Percentiles rank a stretch among this genome's conserved stretches.
These are phyloP conservation scores for Clivina fossor DNA, from an alignment of 2,888 invertebrate genomes.

Conservation along the genomic window DNA sequence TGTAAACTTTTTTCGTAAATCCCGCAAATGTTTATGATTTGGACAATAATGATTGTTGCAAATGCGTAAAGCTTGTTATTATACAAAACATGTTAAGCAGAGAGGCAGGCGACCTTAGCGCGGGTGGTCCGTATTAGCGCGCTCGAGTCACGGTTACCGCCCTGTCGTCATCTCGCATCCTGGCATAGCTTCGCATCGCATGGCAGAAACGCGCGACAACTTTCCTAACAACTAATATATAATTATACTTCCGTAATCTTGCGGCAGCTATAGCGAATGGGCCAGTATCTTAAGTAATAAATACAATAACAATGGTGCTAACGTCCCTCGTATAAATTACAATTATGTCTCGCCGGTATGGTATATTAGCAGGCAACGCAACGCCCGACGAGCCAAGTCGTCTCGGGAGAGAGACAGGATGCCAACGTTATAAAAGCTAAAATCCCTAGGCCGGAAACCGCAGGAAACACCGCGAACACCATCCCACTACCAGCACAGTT, in stretches of 20 bases:
- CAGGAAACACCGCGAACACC: slow-evolving; percentile 1
- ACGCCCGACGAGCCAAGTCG: background rate
- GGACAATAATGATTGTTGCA: too few species aligned
- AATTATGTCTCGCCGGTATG: slow-evolving; percentile 28
- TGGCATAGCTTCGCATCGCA: too few species aligned
- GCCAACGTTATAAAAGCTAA: slow-evolving; percentile 27
- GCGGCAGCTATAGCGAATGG: slow-evolving; percentile 6
- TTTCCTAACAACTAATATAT: slow-evolving; percentile 28
- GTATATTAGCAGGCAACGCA: slow-evolving; percentile 18
- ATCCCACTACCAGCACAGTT: too few species aligned
- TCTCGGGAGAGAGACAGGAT: slow-evolving; percentile 24
- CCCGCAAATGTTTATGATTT: too few species aligned
- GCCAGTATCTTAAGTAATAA: slow-evolving; percentile 31
- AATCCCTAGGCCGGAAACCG: slow-evolving; percentile 28
- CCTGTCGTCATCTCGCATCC: too few species aligned
- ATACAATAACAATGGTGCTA: slow-evolving; percentile 32
- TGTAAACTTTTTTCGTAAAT: too few species aligned
- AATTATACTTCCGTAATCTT: slow-evolving; percentile 31
- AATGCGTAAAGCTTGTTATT: too few species aligned
- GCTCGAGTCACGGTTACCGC: too few species aligned
- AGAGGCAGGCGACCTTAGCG: too few species aligned
- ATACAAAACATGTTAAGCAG: too few species aligned
- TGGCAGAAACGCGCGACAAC: slow-evolving; percentile 13
- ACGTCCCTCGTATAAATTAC: slow-evolving; percentile 32
- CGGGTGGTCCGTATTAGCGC: too few species aligned